A percentile compares a stretch with the other conserved stretches of the same genome.
phyloP scores from a whole-genome alignment of 2,888 invertebrate species.

The Diplazon laetatorius region DNA sequence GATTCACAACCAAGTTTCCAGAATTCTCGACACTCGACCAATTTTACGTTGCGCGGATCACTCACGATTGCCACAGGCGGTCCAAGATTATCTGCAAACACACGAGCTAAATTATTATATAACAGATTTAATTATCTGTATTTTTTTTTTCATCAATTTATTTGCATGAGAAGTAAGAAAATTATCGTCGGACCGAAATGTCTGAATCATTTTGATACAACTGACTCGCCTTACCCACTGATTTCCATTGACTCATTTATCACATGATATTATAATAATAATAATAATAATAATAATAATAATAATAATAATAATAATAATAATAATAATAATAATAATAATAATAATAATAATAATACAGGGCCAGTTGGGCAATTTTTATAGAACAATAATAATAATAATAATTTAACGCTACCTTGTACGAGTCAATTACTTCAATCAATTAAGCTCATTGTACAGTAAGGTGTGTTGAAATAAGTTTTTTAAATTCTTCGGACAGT shows the following conservation, averaged over 20 bases:
- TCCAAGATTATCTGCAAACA: not conserved
- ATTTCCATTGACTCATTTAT: not conserved
- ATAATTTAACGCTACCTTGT: slow-evolving; percentile 51
- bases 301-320: not conserved
- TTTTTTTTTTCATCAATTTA: too few species aligned
- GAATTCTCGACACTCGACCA: slow-evolving; percentile 6
- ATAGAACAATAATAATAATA: slow-evolving; percentile 50
- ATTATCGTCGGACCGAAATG: not conserved
- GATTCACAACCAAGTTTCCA: slow-evolving; percentile 42
- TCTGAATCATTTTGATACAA: not conserved
- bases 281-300: slow-evolving; percentile 6
- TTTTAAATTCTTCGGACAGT: too few species aligned
- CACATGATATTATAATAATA: too few species aligned
- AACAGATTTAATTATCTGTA: too few species aligned
- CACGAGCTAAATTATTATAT: too few species aligned
- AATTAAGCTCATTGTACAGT: slow-evolving; percentile 61
- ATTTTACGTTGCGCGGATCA: not conserved
- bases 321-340: too few species aligned
- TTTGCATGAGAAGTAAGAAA: too few species aligned
- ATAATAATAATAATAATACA: too few species aligned
- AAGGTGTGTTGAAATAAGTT: slow-evolving; percentile 32
- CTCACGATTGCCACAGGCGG: not conserved
- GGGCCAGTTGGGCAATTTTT: too few species aligned
- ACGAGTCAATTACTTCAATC: slow-evolving; percentile 57
- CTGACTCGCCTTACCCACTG: not conserved